Conservation (phyloP, 2,113 vertebrate genomes). For the Acrocephalus kingi region DNA sequence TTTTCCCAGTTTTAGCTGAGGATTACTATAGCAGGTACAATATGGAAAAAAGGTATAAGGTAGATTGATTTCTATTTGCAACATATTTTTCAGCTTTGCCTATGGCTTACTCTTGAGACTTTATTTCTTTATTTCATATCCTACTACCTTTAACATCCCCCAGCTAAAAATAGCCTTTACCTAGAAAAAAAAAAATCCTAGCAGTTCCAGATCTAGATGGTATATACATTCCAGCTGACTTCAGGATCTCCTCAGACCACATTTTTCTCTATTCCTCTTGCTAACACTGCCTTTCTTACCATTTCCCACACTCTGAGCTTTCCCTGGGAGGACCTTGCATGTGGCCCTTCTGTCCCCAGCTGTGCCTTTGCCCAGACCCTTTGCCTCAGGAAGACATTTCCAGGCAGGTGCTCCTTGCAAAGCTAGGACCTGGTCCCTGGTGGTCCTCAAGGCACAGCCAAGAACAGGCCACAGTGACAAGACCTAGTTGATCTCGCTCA, state of each 20-base stretch:
- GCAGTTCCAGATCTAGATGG: neutral
- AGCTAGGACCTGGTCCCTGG: neutral
- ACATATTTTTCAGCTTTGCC: neutral
- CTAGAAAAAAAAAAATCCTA: neutral
- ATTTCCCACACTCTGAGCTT: neutral
- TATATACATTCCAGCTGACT: neutral
- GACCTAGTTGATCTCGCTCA: neutral
- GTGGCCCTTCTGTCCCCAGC: neutral
- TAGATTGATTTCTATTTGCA: conserved; percentile 4
- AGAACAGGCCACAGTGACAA: neutral
- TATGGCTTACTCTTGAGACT: neutral
- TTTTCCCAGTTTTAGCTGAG: neutral
- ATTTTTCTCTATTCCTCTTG: neutral
- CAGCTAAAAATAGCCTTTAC: neutral
- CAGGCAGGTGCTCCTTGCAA: neutral
- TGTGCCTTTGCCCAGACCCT: neutral
- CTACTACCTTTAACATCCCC: neutral
- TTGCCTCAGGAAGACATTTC: neutral
- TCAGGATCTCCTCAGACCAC: neutral
- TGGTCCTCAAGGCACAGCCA: neutral
- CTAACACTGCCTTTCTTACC: neutral
- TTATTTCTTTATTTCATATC: neutral
- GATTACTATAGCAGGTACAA: neutral
- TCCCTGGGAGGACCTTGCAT: neutral
- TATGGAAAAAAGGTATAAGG: neutral